Base-by-base conservation (phyloP, 2,113 vertebrate genomes). In the Epinephelus moara region DNA sequence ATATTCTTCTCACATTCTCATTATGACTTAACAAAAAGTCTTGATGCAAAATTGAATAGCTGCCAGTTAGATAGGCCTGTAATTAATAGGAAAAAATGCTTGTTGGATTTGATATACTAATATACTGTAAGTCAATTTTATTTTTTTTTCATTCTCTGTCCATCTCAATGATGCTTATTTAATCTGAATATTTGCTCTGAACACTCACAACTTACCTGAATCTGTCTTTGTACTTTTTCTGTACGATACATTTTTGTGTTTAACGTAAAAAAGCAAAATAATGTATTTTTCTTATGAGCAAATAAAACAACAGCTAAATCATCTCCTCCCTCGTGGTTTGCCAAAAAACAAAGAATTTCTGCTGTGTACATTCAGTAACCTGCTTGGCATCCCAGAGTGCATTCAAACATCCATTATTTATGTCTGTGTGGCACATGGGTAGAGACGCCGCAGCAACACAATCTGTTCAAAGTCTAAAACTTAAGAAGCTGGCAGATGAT, bases 331-430 rank as follows among this genome's bases (percentile, higher is more conserved):
- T 62, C 18, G 0, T 67, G 73, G 50, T 60, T 66, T 73, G 68
- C 42, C 47, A 21, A 18, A 61, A 21, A 8, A 45, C 70, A 47
- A 0, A 61, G 53, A 59, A 8, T 69, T 68, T 66, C 23, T 49
- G 61, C 55, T 69, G 60, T 75, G 71, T 45, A 25, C 64, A 61
- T 80, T 33, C 75, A 67, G 62, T 76, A 33, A 76, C 78, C 66
- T 75, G 78, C 57, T n/a, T 74, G 57, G 47, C 42, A 59, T 75
- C 42, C 68, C 73, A 23, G 69, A 72, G 56, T 37, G 52, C 79
- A 75, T 84, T 83, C 40, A 62, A n/a, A 45, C 73, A 85, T 80
- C 64, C 49, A 86, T 87, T 84, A 85, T 89, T 72, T 78, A 86
- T 82, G 60, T 61, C 75, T 69, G n/a, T 66, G 69, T 87, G 68